Base-by-base conservation (phyloP, 2,888 invertebrate species). In the Tinea pellionella region DNA sequence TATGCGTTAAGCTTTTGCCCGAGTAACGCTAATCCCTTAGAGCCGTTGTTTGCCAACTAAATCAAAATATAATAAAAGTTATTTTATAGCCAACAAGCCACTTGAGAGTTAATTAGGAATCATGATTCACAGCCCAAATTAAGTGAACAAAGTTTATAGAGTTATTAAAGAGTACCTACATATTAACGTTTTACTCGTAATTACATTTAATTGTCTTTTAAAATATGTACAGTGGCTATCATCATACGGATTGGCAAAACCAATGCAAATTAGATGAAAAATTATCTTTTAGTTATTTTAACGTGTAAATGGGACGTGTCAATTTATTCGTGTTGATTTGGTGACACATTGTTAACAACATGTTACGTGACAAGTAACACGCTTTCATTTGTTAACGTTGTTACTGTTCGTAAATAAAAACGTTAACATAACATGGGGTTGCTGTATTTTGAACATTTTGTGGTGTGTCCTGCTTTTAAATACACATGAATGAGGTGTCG, bases 1-100 rank as follows among this genome's bases (percentile, higher is more conserved):
- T 77, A 75, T 73, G 75, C 77, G 75, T 68, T 75, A 78, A 80
- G 78, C 74, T 69, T 24, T 64, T 63, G 66, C 65, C 68, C 72
- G 70, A 73, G 72, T 73, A 57, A 57, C 32, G 13, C 16, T 57
- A 57, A 59, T 59, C 59, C 41, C 59, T 59, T 47, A 43, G 47
- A 29, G 47, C 47, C 47, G 24, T 59, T 24, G 43, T 59, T 59
- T 43, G 47, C 47, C 43, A 47, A 47, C 59, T 59, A 59, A 59
- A 59, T 42, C 41, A 43, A 18, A 16, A 59, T 59, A 59, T 65
- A 65, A 64, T 65, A 62, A 65, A 65, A 65, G 61, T 63, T 62
- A 61, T 65, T 63, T 63, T 61, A 62, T 64, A 61, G 64, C 60
- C 47, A 8, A 61, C 41, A 57, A 51, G 61, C 64, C 63, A 65